Evolutionary conservation across 2,888 invertebrate genomes (phyloP), one percentile per base, ranked within the genome.

Genomic region (Heliothis peltigera): DNA sequence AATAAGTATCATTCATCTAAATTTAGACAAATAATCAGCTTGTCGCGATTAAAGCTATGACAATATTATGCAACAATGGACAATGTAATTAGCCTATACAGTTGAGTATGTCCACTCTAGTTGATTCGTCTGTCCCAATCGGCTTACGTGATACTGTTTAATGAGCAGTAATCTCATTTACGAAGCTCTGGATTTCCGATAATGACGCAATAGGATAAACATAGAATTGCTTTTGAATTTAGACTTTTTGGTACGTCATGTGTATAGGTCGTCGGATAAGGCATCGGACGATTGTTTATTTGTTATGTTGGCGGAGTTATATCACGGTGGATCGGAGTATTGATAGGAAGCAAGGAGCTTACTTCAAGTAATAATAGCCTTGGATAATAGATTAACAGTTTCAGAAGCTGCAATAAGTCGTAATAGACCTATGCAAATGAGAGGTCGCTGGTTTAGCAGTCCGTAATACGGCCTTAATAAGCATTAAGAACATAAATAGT

Each of bases 1-100:
- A 32, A 32, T 47, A 55, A 46, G 21, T 57, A 19, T 19, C 4
- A 21, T 21, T 52, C 17, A 44, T 57, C 58, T 59, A 74, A 59
- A 52, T 58, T 67, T 73, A 72, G 42, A n/a, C 18, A 46, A 39
- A 59, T 64, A 55, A 68, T 72, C 58, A 4, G 73, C 46, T 57
- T 43, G 18, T 25, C 47, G 22, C 18, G 12, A 4, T 21, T 53
- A 47, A 55, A 43, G 21, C 42, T 21, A 4, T n/a, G 4, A 22
- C 28, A 28, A 18, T 28, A 66, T 51, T 58, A 72, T 65, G 66
- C 61, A 61, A 58, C 42, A 28, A 28, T 57, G 42, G 19, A 53
- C 18, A 53, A 61, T 39, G 39, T 51, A 39, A 54, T 54, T 60
- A 61, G 19, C 25, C 7, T 7, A 17, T 4, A 57, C 46, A 66